Evolutionary conservation across 2,113 vertebrate species (phyloP).

Genomic region (Vimba vimba): DNA sequence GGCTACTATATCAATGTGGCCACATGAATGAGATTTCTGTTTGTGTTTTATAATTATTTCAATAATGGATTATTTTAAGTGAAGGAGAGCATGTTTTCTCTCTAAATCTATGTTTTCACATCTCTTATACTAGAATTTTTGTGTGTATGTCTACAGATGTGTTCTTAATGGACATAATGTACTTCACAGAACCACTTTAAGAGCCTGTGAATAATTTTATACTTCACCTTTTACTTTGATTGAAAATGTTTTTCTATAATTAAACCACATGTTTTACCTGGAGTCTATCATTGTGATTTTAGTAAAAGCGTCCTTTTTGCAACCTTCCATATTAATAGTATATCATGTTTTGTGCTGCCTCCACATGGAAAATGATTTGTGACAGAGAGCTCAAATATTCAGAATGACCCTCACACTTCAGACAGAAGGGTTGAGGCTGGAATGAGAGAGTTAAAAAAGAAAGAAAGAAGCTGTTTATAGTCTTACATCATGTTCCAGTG

Average conservation of each 20-base stretch:
- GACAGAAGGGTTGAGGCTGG: neutral
- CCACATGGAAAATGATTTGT: neutral
- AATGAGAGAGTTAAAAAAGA: neutral
- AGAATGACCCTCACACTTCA: neutral
- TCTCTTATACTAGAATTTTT: neutral
- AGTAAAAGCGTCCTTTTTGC: neutral
- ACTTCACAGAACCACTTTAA: conserved; percentile 3
- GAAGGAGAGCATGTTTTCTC: neutral
- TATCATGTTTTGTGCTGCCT: neutral
- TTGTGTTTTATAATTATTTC: conserved; percentile 6
- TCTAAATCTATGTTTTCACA: neutral
- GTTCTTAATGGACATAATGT: neutral
- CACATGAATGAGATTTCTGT: neutral
- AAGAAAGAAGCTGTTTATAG: neutral
- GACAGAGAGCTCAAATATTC: neutral
- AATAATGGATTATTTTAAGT: neutral
- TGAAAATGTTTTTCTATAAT: neutral
- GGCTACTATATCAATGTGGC: conserved; percentile 6
- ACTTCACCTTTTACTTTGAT: neutral
- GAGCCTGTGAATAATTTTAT: conserved; percentile 1
- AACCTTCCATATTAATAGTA: neutral
- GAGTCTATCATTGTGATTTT: neutral
- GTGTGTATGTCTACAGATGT: neutral
- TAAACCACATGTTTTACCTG: neutral
- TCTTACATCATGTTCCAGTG: neutral